Conservation (phyloP, 2,888 invertebrate species). For the Seladonia tumulorum region DNA sequence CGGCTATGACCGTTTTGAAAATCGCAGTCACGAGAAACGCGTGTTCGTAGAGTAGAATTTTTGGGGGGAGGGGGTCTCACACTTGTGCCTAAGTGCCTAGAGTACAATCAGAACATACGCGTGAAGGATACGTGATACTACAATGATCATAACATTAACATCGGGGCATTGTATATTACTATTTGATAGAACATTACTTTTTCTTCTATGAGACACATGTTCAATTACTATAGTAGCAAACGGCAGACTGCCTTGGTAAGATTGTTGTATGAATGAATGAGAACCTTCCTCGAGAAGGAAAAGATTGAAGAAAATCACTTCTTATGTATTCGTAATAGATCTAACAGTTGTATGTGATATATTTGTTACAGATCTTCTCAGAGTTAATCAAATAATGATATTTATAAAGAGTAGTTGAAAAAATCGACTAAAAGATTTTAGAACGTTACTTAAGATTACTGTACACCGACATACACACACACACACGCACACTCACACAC, state of each 20-base stretch:
- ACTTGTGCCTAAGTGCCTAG: not conserved
- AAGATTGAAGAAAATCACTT: not conserved
- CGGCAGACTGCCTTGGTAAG: conserved; percentile 2
- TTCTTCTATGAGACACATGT: not conserved
- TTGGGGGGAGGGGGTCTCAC: not conserved
- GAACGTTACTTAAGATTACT: conserved; percentile 41
- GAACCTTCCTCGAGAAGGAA: not conserved
- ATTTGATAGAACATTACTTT: not conserved
- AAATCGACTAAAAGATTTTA: conserved; percentile 10
- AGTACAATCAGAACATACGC: not conserved
- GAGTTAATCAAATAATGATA: conserved; percentile 26
- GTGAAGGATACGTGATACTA: conserved; percentile 12
- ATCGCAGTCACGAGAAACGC: not conserved
- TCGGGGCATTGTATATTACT: conserved; percentile 22
- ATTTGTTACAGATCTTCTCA: conserved; percentile 33
- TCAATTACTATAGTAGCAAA: not conserved
- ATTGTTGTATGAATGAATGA: conserved; percentile 13
- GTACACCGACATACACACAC: not conserved
- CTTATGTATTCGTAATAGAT: conserved; percentile 8
- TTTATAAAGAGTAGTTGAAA: conserved; percentile 19
- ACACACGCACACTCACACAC: not conserved
- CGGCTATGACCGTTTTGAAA: not conserved
- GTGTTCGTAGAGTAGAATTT: not conserved
- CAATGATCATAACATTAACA: conserved; percentile 16
- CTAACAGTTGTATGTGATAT: conserved; percentile 38